Conservation (phyloP, 2,113 vertebrate genomes). For the Mustela nigripes region DNA sequence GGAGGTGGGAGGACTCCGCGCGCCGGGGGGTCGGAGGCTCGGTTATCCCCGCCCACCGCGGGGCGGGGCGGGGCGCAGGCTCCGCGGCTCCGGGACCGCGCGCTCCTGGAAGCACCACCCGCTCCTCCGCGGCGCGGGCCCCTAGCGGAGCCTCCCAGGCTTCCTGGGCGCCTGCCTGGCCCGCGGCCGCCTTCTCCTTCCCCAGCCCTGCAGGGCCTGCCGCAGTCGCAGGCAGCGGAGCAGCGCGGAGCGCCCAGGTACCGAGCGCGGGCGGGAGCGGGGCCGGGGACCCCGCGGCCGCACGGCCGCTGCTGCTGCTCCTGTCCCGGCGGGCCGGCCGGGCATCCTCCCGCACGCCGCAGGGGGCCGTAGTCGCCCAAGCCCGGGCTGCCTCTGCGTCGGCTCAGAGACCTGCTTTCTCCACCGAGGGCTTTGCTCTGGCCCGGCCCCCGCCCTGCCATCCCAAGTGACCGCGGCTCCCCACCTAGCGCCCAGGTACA, state of each 20-base stretch:
- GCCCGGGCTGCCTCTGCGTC: not conserved
- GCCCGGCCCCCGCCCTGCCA: not conserved
- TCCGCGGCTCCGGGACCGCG: conserved; percentile 11
- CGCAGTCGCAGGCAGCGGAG: conserved; percentile 87
- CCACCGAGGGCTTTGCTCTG: not conserved
- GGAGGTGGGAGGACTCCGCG: not conserved
- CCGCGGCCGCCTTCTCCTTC: not conserved
- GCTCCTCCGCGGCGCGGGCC: not conserved
- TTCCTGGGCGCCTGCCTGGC: not conserved
- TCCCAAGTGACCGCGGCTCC: not conserved
- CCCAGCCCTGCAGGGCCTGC: conserved; percentile 85
- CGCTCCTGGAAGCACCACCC: not conserved
- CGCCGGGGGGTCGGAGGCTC: conserved; percentile 56
- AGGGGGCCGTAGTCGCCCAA: not conserved
- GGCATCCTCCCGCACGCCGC: not conserved
- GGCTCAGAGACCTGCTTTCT: not conserved
- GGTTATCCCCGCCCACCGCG: conserved; percentile 57
- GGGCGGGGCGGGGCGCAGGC: conserved; percentile 69
- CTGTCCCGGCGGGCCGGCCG: not conserved
- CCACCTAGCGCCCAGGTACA: not conserved
- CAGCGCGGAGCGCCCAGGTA: conserved; percentile 79
- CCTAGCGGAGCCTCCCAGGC: not conserved
- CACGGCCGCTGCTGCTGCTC: not conserved
- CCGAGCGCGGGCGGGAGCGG: conserved; percentile 82
- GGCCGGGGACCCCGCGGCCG: not conserved